Evolutionary conservation across 2,797 vertebrate species (phyloP), one percentile per base, ranked within the genome.

Genomic region (Staurois parvus): DNA sequence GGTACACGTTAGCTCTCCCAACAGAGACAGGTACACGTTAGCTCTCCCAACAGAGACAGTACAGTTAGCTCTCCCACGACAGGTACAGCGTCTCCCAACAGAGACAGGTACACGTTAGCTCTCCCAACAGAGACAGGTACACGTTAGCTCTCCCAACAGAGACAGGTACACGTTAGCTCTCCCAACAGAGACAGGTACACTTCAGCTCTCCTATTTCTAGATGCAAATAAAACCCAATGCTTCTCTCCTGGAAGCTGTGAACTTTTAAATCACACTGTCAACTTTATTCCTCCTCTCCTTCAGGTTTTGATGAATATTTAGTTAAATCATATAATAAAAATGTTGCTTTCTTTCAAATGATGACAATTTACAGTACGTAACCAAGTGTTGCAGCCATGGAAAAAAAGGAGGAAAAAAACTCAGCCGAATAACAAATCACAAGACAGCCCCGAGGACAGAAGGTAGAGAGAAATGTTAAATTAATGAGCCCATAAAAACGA

Each of bases 401-500:
- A 66, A 66, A 66, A 92, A 92, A 19, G 19, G 93, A 92, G 93
- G 94, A 92, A 92, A 93, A 92, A 92, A 93, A 48, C 64, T 95
- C 95, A 95, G 94, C 87, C 77, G 95, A 96, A 96, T 96, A 96
- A 97, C 95, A 97, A 97, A 96, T 96, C 95, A 96, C 95, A 92
- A 93, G 94, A 94, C 94, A 96, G 96, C 97, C 96, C 96, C 92
- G 93, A 96, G 96, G 97, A 98, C 96, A 96, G 96, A 98, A 98
- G 97, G 97, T 98, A 97, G 95, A 96, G 95, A 96, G 94, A 97
- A 94, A 97, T 97, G 96, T 97, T 97, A 97, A 98, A 98, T 97
- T 97, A 99, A 99, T 98, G 97, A 98, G 96, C 96, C 97, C 95
- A 96, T 96, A 97, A 97, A 92, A 98, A 97, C 96, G 96, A 96